Evolutionary conservation across 1,140 invertebrate species (phyloP).

Genomic region (Gryllus bimaculatus): DNA sequence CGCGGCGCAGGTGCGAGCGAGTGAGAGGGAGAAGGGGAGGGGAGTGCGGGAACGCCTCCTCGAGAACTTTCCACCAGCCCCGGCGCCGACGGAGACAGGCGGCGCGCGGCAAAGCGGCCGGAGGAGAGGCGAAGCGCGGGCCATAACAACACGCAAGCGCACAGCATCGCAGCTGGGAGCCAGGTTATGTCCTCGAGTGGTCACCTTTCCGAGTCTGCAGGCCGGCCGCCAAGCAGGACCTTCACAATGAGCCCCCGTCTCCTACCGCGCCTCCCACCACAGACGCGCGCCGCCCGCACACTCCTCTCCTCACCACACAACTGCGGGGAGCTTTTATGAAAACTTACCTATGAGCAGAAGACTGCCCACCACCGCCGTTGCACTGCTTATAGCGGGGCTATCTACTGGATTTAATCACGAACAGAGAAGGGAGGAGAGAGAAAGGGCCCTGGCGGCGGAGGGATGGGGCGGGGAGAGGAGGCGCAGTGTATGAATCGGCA

Average conservation of each 20-base stretch:
- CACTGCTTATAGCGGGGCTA: constrained; percentile 10
- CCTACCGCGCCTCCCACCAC: constrained; percentile 7
- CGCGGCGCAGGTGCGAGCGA: too few species aligned
- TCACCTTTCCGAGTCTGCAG: constrained; percentile 14
- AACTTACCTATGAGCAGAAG: constrained; percentile 12
- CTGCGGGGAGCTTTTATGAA: constrained; percentile 17
- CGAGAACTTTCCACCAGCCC: background rate
- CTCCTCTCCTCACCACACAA: too few species aligned
- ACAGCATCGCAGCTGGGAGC: background rate
- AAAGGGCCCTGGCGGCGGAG: background rate
- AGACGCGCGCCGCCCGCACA: background rate
- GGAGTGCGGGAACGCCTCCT: background rate
- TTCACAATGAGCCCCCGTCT: background rate
- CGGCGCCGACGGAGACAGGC: background rate
- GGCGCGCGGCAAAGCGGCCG: background rate
- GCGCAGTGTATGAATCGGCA: constrained; percentile 8
- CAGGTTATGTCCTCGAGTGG: constrained; percentile 21
- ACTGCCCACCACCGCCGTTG: background rate
- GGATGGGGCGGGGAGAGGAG: background rate
- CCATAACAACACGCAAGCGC: background rate
- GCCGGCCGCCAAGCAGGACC: background rate
- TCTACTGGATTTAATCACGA: constrained; percentile 23
- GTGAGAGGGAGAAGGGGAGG: too few species aligned
- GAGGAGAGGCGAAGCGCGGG: background rate
- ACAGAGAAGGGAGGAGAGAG: background rate